Evolutionary conservation across 2,113 vertebrate species (phyloP).

Genomic region (Machaerirhynchus nigripectus): DNA sequence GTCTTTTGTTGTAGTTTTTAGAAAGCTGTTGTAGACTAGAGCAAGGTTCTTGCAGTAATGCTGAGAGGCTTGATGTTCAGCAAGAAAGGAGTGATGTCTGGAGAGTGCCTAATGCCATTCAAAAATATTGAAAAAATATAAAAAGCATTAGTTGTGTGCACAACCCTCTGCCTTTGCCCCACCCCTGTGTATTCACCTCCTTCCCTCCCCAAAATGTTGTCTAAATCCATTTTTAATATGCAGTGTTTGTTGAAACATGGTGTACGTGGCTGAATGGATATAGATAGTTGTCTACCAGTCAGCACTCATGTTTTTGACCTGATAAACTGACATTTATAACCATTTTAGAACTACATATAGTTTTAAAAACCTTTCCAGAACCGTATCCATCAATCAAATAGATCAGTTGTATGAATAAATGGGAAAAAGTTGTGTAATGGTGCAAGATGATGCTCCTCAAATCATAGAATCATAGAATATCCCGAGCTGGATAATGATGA

Average conservation of each 20-base stretch:
- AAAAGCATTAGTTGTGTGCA: background rate
- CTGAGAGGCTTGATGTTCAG: background rate
- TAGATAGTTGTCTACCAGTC: background rate
- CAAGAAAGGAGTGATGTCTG: background rate
- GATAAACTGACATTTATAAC: background rate
- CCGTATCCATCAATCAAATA: background rate
- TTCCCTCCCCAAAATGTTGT: background rate
- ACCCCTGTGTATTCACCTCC: background rate
- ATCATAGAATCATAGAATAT: background rate
- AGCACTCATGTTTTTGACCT: background rate
- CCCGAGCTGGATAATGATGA: background rate
- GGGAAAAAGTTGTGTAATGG: background rate
- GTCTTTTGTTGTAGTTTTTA: background rate
- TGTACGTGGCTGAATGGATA: background rate
- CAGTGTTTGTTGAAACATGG: background rate
- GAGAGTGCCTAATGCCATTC: background rate
- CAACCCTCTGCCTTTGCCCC: background rate
- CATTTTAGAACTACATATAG: background rate
- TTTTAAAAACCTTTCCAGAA: background rate
- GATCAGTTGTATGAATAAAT: background rate
- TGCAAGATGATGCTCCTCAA: background rate
- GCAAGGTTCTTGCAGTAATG: background rate
- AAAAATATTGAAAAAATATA: background rate
- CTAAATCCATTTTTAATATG: background rate
- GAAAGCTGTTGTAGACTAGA: background rate